phyloP scores from a whole-genome alignment of 2,797 vertebrate species.

The Hyperoplus lanceolatus region DNA sequence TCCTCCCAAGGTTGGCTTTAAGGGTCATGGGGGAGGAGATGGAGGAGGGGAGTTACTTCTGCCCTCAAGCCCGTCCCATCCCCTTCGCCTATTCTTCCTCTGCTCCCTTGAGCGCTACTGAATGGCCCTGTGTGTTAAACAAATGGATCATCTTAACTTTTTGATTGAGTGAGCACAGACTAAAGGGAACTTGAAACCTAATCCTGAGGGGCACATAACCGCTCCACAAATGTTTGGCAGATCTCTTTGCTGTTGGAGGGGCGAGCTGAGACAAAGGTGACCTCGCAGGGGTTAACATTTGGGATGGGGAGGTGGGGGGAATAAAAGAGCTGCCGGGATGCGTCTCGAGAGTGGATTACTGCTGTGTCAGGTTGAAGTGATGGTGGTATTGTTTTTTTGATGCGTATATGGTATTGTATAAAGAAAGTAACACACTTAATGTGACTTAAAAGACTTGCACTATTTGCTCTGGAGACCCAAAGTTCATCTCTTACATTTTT shows the following conservation, averaged over 20 bases:
- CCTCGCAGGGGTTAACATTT: constrained; percentile 77
- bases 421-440: constrained; percentile 19
- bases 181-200: constrained; percentile 89
- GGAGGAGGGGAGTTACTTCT: constrained; percentile 66
- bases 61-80: constrained; percentile 74
- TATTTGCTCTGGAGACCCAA: constrained; percentile 8
- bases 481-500: neutral
- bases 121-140: constrained; percentile 89
- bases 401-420: constrained; percentile 10
- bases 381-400: constrained; percentile 49
- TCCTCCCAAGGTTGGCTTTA: constrained; percentile 73
- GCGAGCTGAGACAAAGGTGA: constrained; percentile 84
- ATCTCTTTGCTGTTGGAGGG: constrained; percentile 80
- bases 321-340: constrained; percentile 60
- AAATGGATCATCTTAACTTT: constrained; percentile 90
- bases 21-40: constrained; percentile 15
- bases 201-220: constrained; percentile 85
- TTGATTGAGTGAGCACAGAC: constrained; percentile 89
- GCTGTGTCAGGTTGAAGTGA: constrained; percentile 61
- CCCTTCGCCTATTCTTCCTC: constrained; percentile 78
- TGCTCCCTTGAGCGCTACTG: constrained; percentile 85
- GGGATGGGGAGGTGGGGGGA: constrained; percentile 25
- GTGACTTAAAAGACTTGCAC: neutral
- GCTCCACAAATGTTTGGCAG: constrained; percentile 85
- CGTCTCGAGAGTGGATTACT: constrained; percentile 68